Conservation (phyloP, 2,888 invertebrate species). For the Plebejus argus region DNA sequence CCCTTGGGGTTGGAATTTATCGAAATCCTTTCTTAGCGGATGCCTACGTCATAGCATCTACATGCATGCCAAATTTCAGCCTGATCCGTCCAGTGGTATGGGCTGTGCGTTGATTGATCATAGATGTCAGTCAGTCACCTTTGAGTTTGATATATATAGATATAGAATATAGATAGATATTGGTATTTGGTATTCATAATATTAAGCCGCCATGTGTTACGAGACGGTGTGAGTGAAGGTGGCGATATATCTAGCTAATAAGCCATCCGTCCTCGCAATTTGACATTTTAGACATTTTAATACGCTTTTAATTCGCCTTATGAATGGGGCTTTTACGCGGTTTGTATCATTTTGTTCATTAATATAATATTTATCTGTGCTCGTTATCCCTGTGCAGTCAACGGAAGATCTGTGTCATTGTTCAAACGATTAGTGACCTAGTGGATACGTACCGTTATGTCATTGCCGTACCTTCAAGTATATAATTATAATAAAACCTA, state of each 20-base stretch:
- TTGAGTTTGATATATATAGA: too few species aligned
- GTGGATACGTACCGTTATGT: background rate
- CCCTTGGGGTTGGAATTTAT: too few species aligned
- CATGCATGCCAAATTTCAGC: too few species aligned
- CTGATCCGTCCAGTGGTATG: too few species aligned
- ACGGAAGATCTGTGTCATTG: conserved; percentile 48
- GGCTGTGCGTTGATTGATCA: too few species aligned
- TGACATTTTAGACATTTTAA: conserved; percentile 77
- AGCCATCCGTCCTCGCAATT: conserved; percentile 70
- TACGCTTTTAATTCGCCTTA: conserved; percentile 73
- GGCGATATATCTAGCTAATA: conserved; percentile 58
- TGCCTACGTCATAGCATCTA: too few species aligned
- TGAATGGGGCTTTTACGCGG: conserved; percentile 74
- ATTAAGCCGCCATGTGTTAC: conserved; percentile 20
- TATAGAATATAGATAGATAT: too few species aligned
- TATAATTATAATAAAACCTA: background rate
- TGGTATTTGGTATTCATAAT: too few species aligned
- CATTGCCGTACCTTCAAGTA: background rate
- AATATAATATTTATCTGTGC: conserved; percentile 67
- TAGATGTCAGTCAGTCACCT: too few species aligned
- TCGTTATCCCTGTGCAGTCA: conserved; percentile 64
- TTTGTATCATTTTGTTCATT: conserved; percentile 77
- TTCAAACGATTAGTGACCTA: conserved; percentile 23
- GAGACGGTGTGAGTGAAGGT: conserved; percentile 52
- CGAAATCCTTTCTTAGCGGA: too few species aligned